Conservation (phyloP, 1,140 invertebrate species). For the Camponotus vicinus region DNA sequence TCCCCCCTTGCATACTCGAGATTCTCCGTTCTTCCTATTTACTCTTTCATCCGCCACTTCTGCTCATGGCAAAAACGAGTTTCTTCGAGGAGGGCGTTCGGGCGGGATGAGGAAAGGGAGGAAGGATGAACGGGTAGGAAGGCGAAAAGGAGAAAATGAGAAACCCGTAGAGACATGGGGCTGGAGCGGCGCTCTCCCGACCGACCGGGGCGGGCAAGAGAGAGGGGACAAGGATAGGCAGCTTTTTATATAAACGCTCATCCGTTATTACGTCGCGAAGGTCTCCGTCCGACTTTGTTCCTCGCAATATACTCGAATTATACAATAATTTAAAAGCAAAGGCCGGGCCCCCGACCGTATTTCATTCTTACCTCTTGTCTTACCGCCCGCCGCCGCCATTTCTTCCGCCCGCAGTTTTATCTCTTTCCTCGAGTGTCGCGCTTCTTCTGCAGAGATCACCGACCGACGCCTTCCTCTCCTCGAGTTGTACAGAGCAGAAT, state of each 20-base stretch:
- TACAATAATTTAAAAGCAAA: constrained; percentile 83
- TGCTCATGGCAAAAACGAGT: constrained; percentile 73
- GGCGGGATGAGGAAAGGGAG: constrained; percentile 32
- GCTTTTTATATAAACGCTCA: constrained; percentile 79
- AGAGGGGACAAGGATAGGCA: constrained; percentile 36
- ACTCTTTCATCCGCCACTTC: constrained; percentile 79
- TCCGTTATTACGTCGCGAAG: constrained; percentile 79
- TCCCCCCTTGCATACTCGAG: constrained; percentile 55
- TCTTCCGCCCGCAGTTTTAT: constrained; percentile 39
- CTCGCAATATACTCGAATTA: constrained; percentile 83
- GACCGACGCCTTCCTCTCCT: constrained; percentile 7
- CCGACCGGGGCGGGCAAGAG: not conserved
- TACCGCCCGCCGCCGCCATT: constrained; percentile 26
- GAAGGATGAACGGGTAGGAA: constrained; percentile 41
- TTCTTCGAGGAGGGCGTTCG: constrained; percentile 49
- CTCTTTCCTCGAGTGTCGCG: constrained; percentile 58
- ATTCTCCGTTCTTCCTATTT: constrained; percentile 75
- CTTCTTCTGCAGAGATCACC: constrained; percentile 30
- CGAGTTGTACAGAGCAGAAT: not conserved
- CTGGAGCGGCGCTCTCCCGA: constrained; percentile 15
- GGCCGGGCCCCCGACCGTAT: constrained; percentile 66
- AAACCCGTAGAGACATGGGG: constrained; percentile 58
- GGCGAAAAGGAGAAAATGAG: constrained; percentile 72
- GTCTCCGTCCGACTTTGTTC: constrained; percentile 78
- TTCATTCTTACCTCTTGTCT: constrained; percentile 69